phyloP scores from a whole-genome alignment of 2,797 vertebrate species.

The Distichodus sexfasciatus region DNA sequence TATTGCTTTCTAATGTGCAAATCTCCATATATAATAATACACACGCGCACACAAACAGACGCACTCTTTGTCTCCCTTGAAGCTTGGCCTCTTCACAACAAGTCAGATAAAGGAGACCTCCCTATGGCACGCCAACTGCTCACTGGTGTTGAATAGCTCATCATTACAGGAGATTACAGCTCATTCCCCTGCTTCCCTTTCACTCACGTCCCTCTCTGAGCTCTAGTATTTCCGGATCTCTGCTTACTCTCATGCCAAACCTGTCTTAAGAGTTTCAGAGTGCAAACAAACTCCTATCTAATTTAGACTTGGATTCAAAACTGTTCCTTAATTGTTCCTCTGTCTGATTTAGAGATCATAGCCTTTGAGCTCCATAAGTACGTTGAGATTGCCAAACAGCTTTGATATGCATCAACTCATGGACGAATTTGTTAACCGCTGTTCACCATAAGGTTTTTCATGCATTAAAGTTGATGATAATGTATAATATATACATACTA shows the following conservation, averaged over 20 bases:
- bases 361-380: not conserved
- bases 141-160: conserved; percentile 50
- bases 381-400: conserved; percentile 6
- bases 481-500: not conserved
- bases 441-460: conserved; percentile 11
- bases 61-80: conserved; percentile 10
- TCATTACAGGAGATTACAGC: conserved; percentile 51
- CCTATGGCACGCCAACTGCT: conserved; percentile 26
- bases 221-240: conserved; percentile 37
- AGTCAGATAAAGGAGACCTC: conserved; percentile 25
- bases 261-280: conserved; percentile 36
- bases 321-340: conserved; percentile 32
- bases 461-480: not conserved
- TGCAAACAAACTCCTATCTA: conserved; percentile 27
- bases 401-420: conserved; percentile 26
- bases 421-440: conserved; percentile 19
- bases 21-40: too few relatives aligned
- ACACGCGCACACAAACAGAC: conserved; percentile 1
- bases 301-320: conserved; percentile 25
- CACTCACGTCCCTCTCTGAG: conserved; percentile 32
- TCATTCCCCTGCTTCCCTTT: conserved; percentile 24
- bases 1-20: too few relatives aligned
- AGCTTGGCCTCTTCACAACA: conserved; percentile 19
- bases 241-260: conserved; percentile 39
- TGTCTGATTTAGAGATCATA: conserved; percentile 15